These are phyloP conservation scores for Tympanuchus pallidicinctus DNA, from an alignment of 2,113 vertebrate genomes.

Conservation along the genomic window DNA sequence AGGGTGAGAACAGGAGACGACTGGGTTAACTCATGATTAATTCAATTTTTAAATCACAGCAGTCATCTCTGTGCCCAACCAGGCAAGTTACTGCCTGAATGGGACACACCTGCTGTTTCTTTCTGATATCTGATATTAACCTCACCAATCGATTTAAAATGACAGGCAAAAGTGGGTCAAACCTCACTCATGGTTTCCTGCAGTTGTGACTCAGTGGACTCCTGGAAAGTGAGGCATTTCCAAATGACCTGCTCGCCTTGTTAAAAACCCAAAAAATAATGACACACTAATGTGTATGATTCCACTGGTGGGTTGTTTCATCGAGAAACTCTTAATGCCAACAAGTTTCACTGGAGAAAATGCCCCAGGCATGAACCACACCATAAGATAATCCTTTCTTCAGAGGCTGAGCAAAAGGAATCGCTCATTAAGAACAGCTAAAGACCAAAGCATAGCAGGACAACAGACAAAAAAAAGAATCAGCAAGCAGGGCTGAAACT, in stretches of 20 bases:
- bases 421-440: neutral
- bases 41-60: neutral
- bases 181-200: neutral
- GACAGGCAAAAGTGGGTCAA: neutral
- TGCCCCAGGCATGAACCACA: neutral
- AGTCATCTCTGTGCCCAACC: neutral
- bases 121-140: neutral
- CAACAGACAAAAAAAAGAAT: neutral
- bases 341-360: neutral
- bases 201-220: constrained; percentile 3
- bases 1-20: constrained; percentile 11
- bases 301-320: neutral
- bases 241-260: fast-evolving
- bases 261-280: neutral
- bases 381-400: neutral
- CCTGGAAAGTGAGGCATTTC: constrained; percentile 15
- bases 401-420: constrained; percentile 1
- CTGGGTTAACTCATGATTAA: neutral
- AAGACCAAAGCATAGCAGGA: neutral
- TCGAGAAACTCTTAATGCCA: neutral
- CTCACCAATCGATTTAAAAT: neutral
- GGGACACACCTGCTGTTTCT: constrained; percentile 12
- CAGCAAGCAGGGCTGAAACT: neutral
- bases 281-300: neutral
- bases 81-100: constrained; percentile 49